phyloP scores from a whole-genome alignment of 2,113 vertebrate genomes.

The Grammomys surdaster region DNA sequence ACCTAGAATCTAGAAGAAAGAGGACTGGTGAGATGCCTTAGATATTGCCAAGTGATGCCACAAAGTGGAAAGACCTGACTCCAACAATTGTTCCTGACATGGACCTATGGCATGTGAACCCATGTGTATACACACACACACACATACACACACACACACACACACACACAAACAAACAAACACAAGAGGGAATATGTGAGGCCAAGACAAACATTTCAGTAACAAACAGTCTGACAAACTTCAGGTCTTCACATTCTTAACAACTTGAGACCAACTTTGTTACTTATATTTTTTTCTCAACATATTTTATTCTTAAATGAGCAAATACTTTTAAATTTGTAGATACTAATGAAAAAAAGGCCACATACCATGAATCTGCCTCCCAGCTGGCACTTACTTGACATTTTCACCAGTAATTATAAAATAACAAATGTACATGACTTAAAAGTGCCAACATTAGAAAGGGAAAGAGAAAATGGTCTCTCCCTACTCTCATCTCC shows the following conservation, averaged over 20 bases:
- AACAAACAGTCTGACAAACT: background rate
- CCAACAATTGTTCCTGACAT: background rate
- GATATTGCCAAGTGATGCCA: background rate
- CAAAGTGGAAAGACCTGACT: too few species aligned
- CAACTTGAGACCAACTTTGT: background rate
- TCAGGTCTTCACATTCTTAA: background rate
- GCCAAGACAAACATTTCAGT: background rate
- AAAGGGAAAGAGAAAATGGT: background rate
- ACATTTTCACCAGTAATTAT: background rate
- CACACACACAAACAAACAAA: background rate
- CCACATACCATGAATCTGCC: background rate
- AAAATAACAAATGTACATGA: background rate
- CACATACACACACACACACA: background rate
- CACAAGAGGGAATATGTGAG: background rate
- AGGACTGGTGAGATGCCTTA: background rate
- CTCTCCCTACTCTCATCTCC: background rate
- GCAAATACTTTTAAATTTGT: background rate
- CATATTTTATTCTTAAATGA: conserved; percentile 19
- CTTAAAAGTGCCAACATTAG: background rate
- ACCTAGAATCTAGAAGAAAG: background rate
- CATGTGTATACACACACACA: background rate
- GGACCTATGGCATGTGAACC: too few species aligned
- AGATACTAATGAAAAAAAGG: background rate
- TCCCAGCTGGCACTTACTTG: background rate
- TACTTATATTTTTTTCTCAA: background rate